A percentile compares a stretch with the other conserved stretches of the same genome.
Conservation (phyloP, 2,113 vertebrate genomes). For the Actenoides hombroni region DNA sequence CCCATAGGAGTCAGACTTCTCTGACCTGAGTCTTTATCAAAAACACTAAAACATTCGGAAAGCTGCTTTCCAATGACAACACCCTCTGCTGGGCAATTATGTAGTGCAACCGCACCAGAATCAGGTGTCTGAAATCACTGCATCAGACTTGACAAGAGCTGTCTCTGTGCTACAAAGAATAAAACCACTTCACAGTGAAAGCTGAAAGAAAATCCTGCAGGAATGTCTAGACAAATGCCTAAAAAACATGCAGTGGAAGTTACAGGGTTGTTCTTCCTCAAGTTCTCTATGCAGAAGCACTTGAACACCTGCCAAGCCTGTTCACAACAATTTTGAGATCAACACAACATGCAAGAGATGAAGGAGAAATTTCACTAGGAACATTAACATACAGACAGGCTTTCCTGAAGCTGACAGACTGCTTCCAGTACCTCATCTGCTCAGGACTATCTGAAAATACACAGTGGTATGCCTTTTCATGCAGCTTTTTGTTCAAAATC, state of each 20-base stretch:
- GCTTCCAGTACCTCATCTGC: neutral
- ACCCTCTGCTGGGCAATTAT: neutral
- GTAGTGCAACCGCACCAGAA: neutral
- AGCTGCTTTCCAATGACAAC: neutral
- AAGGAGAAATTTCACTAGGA: neutral
- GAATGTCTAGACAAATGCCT: neutral
- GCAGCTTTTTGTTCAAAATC: neutral
- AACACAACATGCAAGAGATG: accelerated
- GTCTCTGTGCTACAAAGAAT: neutral
- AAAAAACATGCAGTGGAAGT: neutral
- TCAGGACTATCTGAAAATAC: neutral
- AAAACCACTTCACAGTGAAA: accelerated
- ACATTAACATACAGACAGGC: neutral
- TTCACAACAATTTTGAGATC: neutral
- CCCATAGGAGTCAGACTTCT: neutral
- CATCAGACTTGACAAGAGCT: neutral
- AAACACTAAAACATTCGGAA: neutral
- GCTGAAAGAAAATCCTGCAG: neutral
- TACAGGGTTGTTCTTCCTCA: neutral
- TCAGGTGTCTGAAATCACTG: neutral
- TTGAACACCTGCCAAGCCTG: neutral
- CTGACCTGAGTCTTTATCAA: accelerated
- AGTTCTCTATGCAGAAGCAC: neutral
- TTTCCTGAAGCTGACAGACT: neutral
- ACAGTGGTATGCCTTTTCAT: neutral